Conservation (phyloP, 1,140 invertebrate species). For the Aporrectodea caliginosa region DNA sequence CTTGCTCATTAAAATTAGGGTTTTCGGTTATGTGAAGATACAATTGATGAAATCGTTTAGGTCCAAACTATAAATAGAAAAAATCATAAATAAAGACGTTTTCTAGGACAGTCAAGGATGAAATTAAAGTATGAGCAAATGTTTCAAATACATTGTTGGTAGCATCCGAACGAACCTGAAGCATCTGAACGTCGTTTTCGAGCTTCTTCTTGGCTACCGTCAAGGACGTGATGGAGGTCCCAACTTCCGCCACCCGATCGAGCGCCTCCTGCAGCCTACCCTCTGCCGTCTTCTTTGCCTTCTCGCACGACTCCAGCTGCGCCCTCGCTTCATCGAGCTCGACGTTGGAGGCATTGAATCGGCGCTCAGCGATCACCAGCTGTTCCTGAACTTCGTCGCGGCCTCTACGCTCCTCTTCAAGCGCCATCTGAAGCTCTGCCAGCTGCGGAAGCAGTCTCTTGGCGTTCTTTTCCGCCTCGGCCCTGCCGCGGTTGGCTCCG, state of each 20-base stretch:
- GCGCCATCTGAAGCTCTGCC: background rate
- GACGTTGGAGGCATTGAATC: conserved; percentile 90
- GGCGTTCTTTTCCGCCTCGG: conserved; percentile 98
- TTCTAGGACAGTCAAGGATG: too few species aligned
- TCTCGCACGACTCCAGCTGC: background rate
- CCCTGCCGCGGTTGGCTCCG: conserved; percentile 69
- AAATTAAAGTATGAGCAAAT: too few species aligned
- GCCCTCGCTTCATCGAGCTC: conserved; percentile 63
- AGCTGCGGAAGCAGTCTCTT: conserved; percentile 64
- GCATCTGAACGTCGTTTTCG: conserved; percentile 1
- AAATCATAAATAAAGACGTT: too few species aligned
- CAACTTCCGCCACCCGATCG: conserved; percentile 92
- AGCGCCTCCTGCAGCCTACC: conserved; percentile 73
- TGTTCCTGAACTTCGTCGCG: conserved; percentile 94
- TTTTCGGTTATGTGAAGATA: too few species aligned
- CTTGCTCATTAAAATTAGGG: too few species aligned
- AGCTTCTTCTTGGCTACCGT: conserved; percentile 73
- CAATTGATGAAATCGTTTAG: too few species aligned
- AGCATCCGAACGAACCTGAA: too few species aligned
- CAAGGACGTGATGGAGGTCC: conserved; percentile 84
- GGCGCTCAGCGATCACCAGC: conserved; percentile 86
- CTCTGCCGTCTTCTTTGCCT: background rate
- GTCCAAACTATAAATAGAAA: too few species aligned
- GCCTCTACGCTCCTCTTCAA: conserved; percentile 41
- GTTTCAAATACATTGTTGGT: too few species aligned